Base-by-base conservation (phyloP, 2,797 vertebrate species). In the Manis crassicaudata region DNA sequence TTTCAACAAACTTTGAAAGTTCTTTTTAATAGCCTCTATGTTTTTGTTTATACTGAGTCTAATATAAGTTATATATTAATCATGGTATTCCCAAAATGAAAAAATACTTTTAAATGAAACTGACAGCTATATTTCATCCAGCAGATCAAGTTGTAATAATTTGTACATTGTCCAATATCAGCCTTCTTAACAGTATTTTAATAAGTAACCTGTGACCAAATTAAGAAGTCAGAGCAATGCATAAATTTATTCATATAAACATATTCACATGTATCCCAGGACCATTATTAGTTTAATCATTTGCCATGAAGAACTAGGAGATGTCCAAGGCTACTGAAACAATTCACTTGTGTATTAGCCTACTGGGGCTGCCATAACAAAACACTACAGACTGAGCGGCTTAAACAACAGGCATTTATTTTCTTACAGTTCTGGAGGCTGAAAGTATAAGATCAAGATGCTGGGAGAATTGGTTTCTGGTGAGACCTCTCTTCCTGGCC, bases 1-100 rank as follows among this genome's bases (percentile, higher is more conserved):
- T 6, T 67, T 96, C 65, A 79, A 77, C 60, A 84, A 63, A 88
- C 37, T 76, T 88, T 18, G 27, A 50, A 87, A 72, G 68, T 85
- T 92, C 11, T 83, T 75, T 85, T 84, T 63, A 68, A 88, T 52
- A 75, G 68, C 29, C n/a, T 88, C 6, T 7, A 25, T 89, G 65
- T 89, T 60, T 96, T 96, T 92, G 37, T 73, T 89, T 90, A 84
- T 16, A 68, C 50, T 35, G 35, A 92, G 60, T 80, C 50, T 70
- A 52, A 93, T 52, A 25, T 3, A 92, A 87, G 56, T 60, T 92
- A 91, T 75, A 68, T 86, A 56, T 85, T 84, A 81, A 67, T 60
- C 63, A 79, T 7, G 72, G n/a, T 54, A 88, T 88, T 77, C 46
- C 54, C 29, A 40, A 92, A 95, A 67, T 80, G 63, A 93, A 56